These are phyloP conservation scores for Eupeodes latifasciatus DNA, from an alignment of 2,888 invertebrate genomes.

Conservation along the genomic window DNA sequence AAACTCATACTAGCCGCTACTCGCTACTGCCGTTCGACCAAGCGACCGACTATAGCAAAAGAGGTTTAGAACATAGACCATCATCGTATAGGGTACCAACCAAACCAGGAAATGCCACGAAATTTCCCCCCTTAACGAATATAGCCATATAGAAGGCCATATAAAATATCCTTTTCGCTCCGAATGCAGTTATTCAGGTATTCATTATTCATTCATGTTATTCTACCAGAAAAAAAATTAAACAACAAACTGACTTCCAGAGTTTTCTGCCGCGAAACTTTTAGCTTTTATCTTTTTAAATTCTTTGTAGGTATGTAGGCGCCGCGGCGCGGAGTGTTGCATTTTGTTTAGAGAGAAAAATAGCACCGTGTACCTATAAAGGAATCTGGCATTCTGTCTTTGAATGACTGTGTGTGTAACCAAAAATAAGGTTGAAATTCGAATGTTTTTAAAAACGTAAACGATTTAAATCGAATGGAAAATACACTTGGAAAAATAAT, in stretches of 20 bases:
- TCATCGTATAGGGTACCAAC: background rate
- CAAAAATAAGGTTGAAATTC: conserved; percentile 20
- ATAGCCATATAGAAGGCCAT: conserved; percentile 15
- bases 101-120: conserved; percentile 60
- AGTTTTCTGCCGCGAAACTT: conserved; percentile 60
- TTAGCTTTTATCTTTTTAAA: conserved; percentile 1
- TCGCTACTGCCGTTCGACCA: background rate
- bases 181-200: conserved; percentile 72
- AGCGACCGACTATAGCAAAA: background rate
- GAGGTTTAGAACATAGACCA: background rate
- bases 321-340: background rate
- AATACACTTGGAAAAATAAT: background rate
- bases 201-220: conserved; percentile 74
- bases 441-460: conserved; percentile 38
- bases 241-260: conserved; percentile 39
- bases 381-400: conserved; percentile 19
- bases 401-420: background rate
- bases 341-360: conserved; percentile 18
- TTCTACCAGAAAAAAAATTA: conserved; percentile 1
- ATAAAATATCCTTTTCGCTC: conserved; percentile 34
- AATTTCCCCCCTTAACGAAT: conserved; percentile 55
- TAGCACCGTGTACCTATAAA: background rate
- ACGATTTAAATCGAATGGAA: conserved; percentile 10
- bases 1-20: background rate
- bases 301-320: background rate